phyloP scores from a whole-genome alignment of 2,113 vertebrate genomes.

The Brachypodius melanocephalos region DNA sequence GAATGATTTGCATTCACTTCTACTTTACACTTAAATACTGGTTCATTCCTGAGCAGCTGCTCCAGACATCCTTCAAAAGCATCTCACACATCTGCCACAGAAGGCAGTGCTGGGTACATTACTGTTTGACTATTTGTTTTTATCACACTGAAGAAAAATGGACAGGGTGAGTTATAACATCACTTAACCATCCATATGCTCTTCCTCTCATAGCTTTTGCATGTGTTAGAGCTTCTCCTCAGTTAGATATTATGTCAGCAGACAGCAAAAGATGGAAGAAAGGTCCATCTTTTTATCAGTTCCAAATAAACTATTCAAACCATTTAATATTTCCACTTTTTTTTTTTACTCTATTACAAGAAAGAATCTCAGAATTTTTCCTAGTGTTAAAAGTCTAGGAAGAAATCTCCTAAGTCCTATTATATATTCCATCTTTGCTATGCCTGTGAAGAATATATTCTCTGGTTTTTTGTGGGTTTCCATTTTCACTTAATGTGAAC shows the following conservation, averaged over 20 bases:
- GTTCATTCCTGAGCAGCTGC: background rate
- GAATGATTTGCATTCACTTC: background rate
- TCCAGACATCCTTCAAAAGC: background rate
- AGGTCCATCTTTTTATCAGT: background rate
- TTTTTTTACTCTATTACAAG: background rate
- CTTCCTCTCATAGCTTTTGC: background rate
- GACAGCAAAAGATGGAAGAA: background rate
- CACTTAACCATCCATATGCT: background rate
- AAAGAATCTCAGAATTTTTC: background rate
- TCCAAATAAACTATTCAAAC: background rate
- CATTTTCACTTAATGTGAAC: background rate
- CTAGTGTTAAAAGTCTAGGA: background rate
- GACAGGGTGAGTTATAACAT: background rate
- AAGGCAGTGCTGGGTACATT: background rate
- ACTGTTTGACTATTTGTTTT: background rate
- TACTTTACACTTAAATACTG: background rate
- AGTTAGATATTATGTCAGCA: background rate
- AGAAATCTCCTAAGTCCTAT: background rate
- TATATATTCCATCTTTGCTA: background rate
- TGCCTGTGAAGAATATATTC: background rate
- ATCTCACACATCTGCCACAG: background rate
- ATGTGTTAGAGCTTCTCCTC: background rate
- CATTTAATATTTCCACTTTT: background rate
- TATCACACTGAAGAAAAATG: background rate
- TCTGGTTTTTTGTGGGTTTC: background rate